phyloP scores from a whole-genome alignment of 2,888 invertebrate species.

The Rhorus exstirpatorius region DNA sequence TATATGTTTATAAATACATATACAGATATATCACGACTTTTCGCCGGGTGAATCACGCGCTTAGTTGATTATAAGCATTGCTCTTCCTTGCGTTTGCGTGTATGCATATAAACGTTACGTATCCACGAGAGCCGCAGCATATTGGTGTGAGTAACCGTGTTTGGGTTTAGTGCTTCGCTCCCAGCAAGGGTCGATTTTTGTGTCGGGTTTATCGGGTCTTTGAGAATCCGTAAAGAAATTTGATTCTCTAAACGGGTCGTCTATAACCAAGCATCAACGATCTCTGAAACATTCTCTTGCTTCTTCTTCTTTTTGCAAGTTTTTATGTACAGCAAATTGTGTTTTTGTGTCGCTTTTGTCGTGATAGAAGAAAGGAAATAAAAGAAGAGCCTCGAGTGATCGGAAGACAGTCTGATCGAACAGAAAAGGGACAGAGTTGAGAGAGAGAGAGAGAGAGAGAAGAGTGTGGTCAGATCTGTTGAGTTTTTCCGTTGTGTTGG shows the following conservation, averaged over 20 bases:
- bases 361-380: neutral
- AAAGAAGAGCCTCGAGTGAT: neutral
- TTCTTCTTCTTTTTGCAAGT: neutral
- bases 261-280: neutral
- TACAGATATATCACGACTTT: slow-evolving; percentile 71
- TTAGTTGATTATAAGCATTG: slow-evolving; percentile 72
- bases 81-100: slow-evolving; percentile 38
- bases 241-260: slow-evolving; percentile 2
- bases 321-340: neutral
- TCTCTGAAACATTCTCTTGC: neutral
- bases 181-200: slow-evolving; percentile 4
- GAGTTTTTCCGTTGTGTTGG: slow-evolving; percentile 13
- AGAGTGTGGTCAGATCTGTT: neutral
- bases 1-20: slow-evolving; percentile 39
- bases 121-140: slow-evolving; percentile 27
- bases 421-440: neutral
- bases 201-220: slow-evolving; percentile 18
- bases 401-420: neutral
- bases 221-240: slow-evolving; percentile 18
- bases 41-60: slow-evolving; percentile 81
- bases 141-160: slow-evolving; percentile 53
- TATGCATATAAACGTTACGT: slow-evolving; percentile 1
- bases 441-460: slow-evolving; percentile 1
- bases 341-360: neutral
- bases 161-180: slow-evolving; percentile 33